Conservation (phyloP, 2,113 vertebrate genomes). For the Thunnus thynnus region DNA sequence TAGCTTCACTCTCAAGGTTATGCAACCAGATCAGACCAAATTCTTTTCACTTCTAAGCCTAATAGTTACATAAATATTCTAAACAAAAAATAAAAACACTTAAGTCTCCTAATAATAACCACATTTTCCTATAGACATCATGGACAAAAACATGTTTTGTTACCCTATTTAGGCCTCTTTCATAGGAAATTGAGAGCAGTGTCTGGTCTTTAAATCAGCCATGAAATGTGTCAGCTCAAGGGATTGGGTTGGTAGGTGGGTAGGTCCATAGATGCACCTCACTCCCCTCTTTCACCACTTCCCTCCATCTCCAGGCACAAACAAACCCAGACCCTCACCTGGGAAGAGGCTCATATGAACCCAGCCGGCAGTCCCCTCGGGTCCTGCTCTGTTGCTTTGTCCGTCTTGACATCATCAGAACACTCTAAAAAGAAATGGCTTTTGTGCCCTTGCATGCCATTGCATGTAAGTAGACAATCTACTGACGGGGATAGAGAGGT, state of each 20-base stretch:
- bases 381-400: slow-evolving; percentile 7
- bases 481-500: slow-evolving; percentile 10
- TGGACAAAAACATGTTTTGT: slow-evolving; percentile 48
- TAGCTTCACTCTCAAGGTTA: slow-evolving; percentile 36
- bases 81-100: slow-evolving; percentile 26
- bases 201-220: slow-evolving; percentile 62
- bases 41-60: slow-evolving; percentile 13
- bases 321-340: slow-evolving; percentile 11
- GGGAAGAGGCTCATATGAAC: slow-evolving; percentile 4
- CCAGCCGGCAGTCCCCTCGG: not conserved
- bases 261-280: slow-evolving; percentile 5
- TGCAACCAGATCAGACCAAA: slow-evolving; percentile 10
- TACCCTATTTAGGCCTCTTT: slow-evolving; percentile 43
- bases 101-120: slow-evolving; percentile 42
- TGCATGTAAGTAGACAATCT: slow-evolving; percentile 38
- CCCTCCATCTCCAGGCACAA: slow-evolving; percentile 11
- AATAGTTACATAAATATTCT: slow-evolving; percentile 28
- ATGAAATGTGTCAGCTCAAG: slow-evolving; percentile 61
- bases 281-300: not conserved
- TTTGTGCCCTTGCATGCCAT: slow-evolving; percentile 23
- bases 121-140: slow-evolving; percentile 39
- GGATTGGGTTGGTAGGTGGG: slow-evolving; percentile 3
- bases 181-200: slow-evolving; percentile 63
- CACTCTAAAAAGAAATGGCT: slow-evolving; percentile 7
- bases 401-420: slow-evolving; percentile 15